Conservation (phyloP, 2,888 invertebrate genomes). For the Rhogogaster chlorosoma region DNA sequence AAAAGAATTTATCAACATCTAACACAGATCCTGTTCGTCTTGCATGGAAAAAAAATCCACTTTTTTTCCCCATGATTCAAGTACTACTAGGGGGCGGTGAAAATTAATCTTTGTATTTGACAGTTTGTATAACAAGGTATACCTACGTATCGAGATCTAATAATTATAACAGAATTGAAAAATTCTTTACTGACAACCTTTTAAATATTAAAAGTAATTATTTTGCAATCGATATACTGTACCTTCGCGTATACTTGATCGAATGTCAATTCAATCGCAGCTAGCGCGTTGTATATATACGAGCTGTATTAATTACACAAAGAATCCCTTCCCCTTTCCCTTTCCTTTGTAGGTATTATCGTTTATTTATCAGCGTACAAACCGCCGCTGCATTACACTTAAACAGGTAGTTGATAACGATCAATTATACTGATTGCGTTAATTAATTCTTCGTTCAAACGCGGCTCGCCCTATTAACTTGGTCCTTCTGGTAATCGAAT, state of each 20-base stretch:
- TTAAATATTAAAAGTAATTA: slow-evolving; percentile 21
- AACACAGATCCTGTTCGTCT: too few relatives aligned
- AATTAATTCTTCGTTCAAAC: background rate
- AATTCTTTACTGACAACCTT: slow-evolving; percentile 23
- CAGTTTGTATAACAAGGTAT: slow-evolving; percentile 1
- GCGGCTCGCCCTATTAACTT: background rate
- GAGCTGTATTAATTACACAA: background rate
- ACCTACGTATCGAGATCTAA: background rate
- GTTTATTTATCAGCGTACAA: background rate
- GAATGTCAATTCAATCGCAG: background rate
- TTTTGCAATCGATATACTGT: background rate
- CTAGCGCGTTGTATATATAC: background rate
- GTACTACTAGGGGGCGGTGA: background rate
- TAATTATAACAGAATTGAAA: background rate
- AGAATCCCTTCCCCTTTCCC: too few relatives aligned
- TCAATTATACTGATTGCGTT: background rate
- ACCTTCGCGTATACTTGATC: background rate
- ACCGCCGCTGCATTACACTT: background rate
- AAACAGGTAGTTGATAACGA: background rate
- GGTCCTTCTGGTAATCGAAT: background rate
- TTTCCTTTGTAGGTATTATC: background rate
- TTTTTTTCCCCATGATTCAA: background rate
- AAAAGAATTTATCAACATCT: too few relatives aligned
- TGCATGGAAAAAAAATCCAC: too few relatives aligned
- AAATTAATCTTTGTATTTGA: slow-evolving; percentile 2